Base-by-base conservation (phyloP, 2,797 vertebrate species). In the Scolopax rusticola region DNA sequence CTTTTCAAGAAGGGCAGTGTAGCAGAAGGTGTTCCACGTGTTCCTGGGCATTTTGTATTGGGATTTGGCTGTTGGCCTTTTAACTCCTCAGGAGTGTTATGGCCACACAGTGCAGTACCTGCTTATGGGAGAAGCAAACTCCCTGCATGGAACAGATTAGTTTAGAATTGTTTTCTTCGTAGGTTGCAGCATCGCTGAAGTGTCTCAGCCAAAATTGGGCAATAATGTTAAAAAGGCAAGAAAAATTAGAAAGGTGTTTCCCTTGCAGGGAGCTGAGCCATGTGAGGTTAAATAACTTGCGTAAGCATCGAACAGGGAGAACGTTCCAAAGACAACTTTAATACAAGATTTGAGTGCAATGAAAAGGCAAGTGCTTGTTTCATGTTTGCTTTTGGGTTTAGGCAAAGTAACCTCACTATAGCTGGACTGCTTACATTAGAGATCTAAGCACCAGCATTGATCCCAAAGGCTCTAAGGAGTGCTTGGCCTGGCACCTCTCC, bases 71-170 rank as follows among this genome's bases (percentile, higher is more conserved):
- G 30, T 41, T 47, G 15, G 8, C 43, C 27, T 63, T 54, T 33
- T 8, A 6, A 6, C 48, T 41, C 64, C 0, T 0, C 33, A 16
- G 21, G n/a, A 36, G 24, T 11, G 9, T 45, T 69, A 28, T 6
- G 15, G 32, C 36, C 0, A 1, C 5, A 23, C 13, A 12, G n/a
- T 0, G 0, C 12, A 24, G 27, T 12, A 32, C 36, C 24, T 43
- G 48, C 45, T 21, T 11, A 15, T n/a, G 25, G 47, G 27, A 24
- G 61, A 71, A 48, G 32, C 53, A 57, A 33, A n/a, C 25, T 43
- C 25, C 32, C 3, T 0, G 1, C 5, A 2, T 4, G 41, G 67
- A 32, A 17, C 32, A 20, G 30, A 9, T 57, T 5, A 19, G 20
- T 51, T 65, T 32, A 23, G 51, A 36, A 19, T 11, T 80, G 21